Percentiles rank a stretch among this genome's conserved stretches.
Evolutionary conservation across 2,797 vertebrate genomes (phyloP).

Genomic region (Gymnoscopelus microlampas): DNA sequence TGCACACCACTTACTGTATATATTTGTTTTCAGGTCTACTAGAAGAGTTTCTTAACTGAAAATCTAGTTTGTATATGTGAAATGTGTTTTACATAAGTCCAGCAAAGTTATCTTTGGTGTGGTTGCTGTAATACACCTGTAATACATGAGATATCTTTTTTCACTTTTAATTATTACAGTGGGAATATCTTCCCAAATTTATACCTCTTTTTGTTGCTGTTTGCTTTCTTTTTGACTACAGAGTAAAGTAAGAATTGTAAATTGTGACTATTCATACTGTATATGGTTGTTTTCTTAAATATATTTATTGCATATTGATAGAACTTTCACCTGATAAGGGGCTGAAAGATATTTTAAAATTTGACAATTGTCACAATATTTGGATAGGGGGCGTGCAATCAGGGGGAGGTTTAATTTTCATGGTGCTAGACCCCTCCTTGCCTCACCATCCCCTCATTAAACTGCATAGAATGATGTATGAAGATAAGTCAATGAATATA

Average conservation of each 20-base stretch:
- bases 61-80: slow-evolving; percentile 74
- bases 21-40: slow-evolving; percentile 77
- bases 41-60: slow-evolving; percentile 72
- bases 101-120: slow-evolving; percentile 60
- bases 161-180: slow-evolving; percentile 68
- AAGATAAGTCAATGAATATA: slow-evolving; percentile 66
- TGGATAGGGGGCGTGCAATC: slow-evolving; percentile 75
- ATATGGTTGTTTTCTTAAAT: slow-evolving; percentile 78
- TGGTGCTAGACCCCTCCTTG: slow-evolving; percentile 83
- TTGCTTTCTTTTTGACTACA: slow-evolving; percentile 63
- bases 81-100: slow-evolving; percentile 50
- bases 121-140: slow-evolving; percentile 59
- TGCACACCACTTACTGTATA: slow-evolving; percentile 76
- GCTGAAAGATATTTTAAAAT: slow-evolving; percentile 79
- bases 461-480: slow-evolving; percentile 73
- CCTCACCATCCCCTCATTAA: slow-evolving; percentile 67
- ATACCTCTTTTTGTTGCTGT: slow-evolving; percentile 76
- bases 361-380: slow-evolving; percentile 69
- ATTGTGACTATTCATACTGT: slow-evolving; percentile 85
- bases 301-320: slow-evolving; percentile 86
- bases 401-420: slow-evolving; percentile 74
- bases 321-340: slow-evolving; percentile 75
- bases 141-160: slow-evolving; percentile 37
- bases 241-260: slow-evolving; percentile 76
- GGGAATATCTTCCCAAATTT: slow-evolving; percentile 70